Conservation (phyloP, 2,888 invertebrate genomes). For the Acronicta leporina region DNA sequence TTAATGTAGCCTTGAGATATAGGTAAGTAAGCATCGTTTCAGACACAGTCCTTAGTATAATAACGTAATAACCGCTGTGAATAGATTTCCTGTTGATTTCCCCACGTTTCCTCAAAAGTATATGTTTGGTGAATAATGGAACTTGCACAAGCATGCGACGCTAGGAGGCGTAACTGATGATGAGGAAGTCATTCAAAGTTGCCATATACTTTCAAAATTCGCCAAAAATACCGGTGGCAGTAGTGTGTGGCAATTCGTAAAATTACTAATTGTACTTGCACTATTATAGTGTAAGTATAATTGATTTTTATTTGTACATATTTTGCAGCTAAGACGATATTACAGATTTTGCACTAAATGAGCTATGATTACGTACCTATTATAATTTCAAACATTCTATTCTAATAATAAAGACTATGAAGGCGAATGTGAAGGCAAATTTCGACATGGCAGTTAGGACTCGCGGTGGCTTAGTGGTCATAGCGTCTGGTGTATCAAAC, state of each 20-base stretch:
- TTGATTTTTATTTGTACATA: slow-evolving; percentile 28
- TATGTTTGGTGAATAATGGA: slow-evolving; percentile 29
- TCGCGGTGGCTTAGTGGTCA: no score
- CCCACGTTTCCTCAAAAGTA: slow-evolving; percentile 6
- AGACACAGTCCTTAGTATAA: neutral
- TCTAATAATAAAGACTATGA: no score
- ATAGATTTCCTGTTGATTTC: slow-evolving; percentile 13
- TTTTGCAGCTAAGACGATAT: slow-evolving; percentile 14
- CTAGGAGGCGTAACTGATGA: slow-evolving; percentile 68
- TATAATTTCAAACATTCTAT: no score
- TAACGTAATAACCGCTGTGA: neutral
- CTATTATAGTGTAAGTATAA: no score
- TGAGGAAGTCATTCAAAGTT: slow-evolving; percentile 55
- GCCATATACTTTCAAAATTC: slow-evolving; percentile 46
- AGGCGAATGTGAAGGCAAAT: no score
- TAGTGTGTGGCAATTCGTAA: slow-evolving; percentile 33
- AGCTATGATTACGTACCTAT: no score
- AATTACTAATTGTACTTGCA: no score
- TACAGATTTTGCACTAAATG: no score
- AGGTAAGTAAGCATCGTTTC: no score
- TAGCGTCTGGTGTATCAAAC: no score
- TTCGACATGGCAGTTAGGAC: no score
- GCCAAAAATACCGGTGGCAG: slow-evolving; percentile 26
- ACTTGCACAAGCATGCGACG: slow-evolving; percentile 53
- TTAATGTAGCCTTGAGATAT: no score